A percentile compares a stretch with the other conserved stretches of the same genome.
phyloP scores from a whole-genome alignment of 2,797 vertebrate species.

The Chiroxiphia lanceolata region DNA sequence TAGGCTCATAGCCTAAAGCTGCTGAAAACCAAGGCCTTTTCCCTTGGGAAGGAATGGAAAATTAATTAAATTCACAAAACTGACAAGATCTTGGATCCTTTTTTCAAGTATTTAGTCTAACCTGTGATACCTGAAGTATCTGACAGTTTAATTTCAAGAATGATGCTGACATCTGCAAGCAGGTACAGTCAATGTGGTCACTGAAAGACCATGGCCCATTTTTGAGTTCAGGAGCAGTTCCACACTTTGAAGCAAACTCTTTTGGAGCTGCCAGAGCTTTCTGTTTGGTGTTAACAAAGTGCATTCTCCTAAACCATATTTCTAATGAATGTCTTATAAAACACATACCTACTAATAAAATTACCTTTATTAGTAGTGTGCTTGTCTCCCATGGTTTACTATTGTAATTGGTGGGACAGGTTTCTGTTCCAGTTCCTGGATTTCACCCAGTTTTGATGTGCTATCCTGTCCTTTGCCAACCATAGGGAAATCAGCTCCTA shows the following conservation, averaged over 20 bases:
- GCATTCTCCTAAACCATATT: background rate
- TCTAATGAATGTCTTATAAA: background rate
- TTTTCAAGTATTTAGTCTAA: background rate
- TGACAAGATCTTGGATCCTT: background rate
- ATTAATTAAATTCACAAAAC: background rate
- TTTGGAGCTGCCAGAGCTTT: background rate
- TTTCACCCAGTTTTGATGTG: accelerated
- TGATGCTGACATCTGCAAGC: background rate
- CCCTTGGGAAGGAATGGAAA: background rate
- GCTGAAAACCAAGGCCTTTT: background rate
- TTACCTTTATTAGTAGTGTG: background rate
- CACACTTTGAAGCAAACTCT: background rate
- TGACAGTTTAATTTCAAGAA: background rate
- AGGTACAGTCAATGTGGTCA: background rate
- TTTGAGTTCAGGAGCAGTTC: background rate
- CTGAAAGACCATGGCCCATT: background rate
- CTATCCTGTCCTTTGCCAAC: accelerated
- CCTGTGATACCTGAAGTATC: background rate
- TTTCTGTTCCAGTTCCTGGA: background rate
- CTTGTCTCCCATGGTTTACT: background rate
- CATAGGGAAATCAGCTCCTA: no score
- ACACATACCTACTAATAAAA: background rate
- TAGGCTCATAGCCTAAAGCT: background rate
- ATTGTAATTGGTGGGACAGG: accelerated
- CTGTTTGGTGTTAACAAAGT: background rate